phyloP scores from a whole-genome alignment of 2,113 vertebrate species.

The Microcebus ravelobensis region DNA sequence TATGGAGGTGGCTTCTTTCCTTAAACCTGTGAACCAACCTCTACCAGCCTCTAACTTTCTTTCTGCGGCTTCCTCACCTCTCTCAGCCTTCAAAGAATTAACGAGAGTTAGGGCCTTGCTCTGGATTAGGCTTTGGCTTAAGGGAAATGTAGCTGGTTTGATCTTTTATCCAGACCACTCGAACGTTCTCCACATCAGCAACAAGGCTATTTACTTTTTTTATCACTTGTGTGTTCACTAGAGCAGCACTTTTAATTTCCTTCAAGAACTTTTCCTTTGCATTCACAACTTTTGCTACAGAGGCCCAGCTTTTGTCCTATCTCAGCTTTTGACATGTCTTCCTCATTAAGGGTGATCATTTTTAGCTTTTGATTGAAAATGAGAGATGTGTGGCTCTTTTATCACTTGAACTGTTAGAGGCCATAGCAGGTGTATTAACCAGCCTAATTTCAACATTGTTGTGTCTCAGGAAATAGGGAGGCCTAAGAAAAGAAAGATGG shows the following conservation, averaged over 20 bases:
- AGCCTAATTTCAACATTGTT: not conserved
- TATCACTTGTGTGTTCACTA: too few species aligned
- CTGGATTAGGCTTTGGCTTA: not conserved
- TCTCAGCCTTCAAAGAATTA: not conserved
- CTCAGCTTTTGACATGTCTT: not conserved
- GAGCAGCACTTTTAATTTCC: too few species aligned
- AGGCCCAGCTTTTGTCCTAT: not conserved
- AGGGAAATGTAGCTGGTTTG: not conserved
- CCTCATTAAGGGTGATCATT: not conserved
- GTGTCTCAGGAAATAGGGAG: not conserved
- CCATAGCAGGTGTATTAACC: not conserved
- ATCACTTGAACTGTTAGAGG: not conserved
- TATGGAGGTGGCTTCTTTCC: not conserved
- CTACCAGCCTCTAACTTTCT: not conserved
- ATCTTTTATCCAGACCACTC: not conserved
- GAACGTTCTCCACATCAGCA: not conserved
- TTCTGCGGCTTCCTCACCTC: not conserved
- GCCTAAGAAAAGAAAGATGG: not conserved
- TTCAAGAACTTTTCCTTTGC: too few species aligned
- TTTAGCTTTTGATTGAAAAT: not conserved
- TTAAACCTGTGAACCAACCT: not conserved
- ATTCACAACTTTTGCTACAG: too few species aligned
- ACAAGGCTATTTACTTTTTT: not conserved
- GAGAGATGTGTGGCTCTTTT: not conserved
- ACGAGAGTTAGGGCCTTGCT: not conserved